Conservation (phyloP, 2,797 vertebrate species). For the Monodelphis domestica region DNA sequence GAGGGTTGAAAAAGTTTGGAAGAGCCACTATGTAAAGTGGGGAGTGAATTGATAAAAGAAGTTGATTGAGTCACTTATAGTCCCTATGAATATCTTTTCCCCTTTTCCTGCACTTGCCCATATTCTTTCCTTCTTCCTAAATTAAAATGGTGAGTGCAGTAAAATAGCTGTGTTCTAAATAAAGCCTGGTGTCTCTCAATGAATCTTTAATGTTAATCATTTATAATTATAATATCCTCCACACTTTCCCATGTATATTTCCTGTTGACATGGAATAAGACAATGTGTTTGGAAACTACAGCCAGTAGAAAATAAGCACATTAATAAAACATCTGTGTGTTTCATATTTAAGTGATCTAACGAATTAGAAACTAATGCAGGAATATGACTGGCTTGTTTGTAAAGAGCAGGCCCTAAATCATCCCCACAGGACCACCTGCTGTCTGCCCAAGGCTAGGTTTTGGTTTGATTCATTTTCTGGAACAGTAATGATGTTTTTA, state of each 20-base stretch:
- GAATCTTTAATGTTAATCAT: background rate
- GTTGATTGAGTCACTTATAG: background rate
- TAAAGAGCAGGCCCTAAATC: slow-evolving; percentile 62
- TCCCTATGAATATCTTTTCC: background rate
- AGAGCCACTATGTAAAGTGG: background rate
- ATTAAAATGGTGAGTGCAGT: background rate
- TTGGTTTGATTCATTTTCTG: slow-evolving; percentile 58
- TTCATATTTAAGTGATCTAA: slow-evolving; percentile 51
- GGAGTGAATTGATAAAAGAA: background rate
- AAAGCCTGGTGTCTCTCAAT: background rate
- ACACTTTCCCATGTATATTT: background rate
- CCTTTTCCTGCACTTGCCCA: background rate
- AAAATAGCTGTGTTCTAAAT: background rate
- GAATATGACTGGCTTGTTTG: slow-evolving; percentile 57
- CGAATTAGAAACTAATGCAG: slow-evolving; percentile 10
- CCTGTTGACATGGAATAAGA: slow-evolving; percentile 1
- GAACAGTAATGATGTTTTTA: slow-evolving; percentile 43
- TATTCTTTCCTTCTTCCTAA: background rate
- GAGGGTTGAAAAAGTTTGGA: background rate
- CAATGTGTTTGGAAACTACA: background rate
- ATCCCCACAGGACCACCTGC: slow-evolving; percentile 63
- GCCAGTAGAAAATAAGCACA: slow-evolving; percentile 36
- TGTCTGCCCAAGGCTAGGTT: slow-evolving; percentile 59
- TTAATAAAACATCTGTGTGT: slow-evolving; percentile 44
- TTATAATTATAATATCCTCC: background rate